Evolutionary conservation across 2,888 invertebrate genomes (phyloP).

Genomic region (Nymphalis polychloros): DNA sequence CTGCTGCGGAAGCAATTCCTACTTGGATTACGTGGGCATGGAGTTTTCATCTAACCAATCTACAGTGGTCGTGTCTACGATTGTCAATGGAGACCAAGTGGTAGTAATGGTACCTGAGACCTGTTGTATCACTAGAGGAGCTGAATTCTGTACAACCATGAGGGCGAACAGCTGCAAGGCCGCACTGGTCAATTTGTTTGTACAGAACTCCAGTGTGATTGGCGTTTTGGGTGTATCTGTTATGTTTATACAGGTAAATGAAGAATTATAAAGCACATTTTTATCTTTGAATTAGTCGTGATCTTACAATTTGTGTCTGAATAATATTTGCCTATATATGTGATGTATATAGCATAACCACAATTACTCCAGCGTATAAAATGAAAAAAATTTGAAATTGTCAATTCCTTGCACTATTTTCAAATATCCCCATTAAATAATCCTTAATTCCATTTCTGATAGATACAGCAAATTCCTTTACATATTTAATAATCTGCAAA

Average conservation of each 20-base stretch:
- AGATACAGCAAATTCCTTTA: too few species aligned
- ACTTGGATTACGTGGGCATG: slow-evolving; percentile 59
- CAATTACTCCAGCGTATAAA: too few species aligned
- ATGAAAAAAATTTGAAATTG: too few species aligned
- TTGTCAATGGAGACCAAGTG: slow-evolving; percentile 46
- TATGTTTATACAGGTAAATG: slow-evolving; percentile 69
- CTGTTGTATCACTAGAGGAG: slow-evolving; percentile 53
- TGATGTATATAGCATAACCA: too few species aligned
- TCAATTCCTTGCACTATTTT: too few species aligned
- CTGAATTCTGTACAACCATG: slow-evolving; percentile 52
- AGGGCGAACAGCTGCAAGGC: slow-evolving; percentile 56
- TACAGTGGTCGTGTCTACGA: slow-evolving; percentile 51
- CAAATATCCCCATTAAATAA: too few species aligned
- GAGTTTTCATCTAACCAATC: slow-evolving; percentile 57
- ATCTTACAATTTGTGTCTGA: too few species aligned
- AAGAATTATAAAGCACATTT: too few species aligned
- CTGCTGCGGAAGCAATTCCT: slow-evolving; percentile 67
- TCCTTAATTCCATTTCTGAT: too few species aligned
- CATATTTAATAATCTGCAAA: too few species aligned
- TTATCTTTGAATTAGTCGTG: too few species aligned
- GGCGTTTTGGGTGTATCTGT: slow-evolving; percentile 74
- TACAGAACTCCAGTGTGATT: slow-evolving; percentile 67
- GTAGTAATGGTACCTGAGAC: slow-evolving; percentile 55
- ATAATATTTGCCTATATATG: too few species aligned
- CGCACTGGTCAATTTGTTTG: slow-evolving; percentile 56